These are phyloP conservation scores for Holacanthus passer DNA, from an alignment of 2,113 vertebrate species.

Conservation along the genomic window DNA sequence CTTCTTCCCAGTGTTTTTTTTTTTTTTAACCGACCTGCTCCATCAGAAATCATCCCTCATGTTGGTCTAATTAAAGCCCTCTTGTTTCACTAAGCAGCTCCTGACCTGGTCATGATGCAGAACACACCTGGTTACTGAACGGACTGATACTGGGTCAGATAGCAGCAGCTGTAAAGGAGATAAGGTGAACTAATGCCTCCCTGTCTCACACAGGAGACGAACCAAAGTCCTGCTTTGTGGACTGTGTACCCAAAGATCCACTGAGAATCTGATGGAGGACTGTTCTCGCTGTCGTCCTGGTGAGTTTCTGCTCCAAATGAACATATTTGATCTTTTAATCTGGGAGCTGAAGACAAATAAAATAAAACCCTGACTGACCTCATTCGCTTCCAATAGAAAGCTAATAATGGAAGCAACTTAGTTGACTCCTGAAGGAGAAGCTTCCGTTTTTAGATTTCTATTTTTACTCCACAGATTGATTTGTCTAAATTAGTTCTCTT, in stretches of 20 bases:
- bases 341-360: neutral
- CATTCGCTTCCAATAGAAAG: neutral
- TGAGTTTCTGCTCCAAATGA: constrained; percentile 56
- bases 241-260: constrained; percentile 61
- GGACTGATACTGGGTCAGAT: constrained; percentile 32
- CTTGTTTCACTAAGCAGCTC: too few relatives aligned
- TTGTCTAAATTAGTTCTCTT: constrained; percentile 40
- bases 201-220: constrained; percentile 44
- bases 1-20: too few relatives aligned
- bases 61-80: too few relatives aligned
- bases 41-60: too few relatives aligned
- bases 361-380: constrained; percentile 19
- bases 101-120: too few relatives aligned
- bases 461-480: constrained; percentile 37
- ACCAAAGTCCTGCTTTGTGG: constrained; percentile 70
- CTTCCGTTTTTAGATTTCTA: constrained; percentile 64
- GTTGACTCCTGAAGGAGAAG: constrained; percentile 24
- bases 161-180: constrained; percentile 46
- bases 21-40: too few relatives aligned
- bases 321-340: neutral
- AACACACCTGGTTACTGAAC: too few relatives aligned
- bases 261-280: constrained; percentile 66
- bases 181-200: neutral
- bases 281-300: constrained; percentile 32
- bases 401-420: constrained; percentile 30